phyloP scores from a whole-genome alignment of 2,888 invertebrate genomes.

The Microplitis deprimator region DNA sequence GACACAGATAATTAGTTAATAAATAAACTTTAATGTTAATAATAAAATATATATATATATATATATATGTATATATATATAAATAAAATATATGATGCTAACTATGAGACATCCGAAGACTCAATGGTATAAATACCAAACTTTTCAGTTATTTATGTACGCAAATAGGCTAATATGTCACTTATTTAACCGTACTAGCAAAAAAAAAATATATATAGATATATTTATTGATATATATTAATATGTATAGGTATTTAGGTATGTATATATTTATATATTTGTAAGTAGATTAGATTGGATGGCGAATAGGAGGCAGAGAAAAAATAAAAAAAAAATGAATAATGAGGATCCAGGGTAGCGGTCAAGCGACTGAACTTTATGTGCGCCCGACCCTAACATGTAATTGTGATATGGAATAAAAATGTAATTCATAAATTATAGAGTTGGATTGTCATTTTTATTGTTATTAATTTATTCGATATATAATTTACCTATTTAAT shows the following conservation, averaged over 20 bases:
- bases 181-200: neutral
- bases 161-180: conserved; percentile 18
- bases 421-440: conserved; percentile 2
- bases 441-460: conserved; percentile 15
- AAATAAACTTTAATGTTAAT: neutral
- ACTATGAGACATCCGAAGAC: neutral
- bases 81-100: neutral
- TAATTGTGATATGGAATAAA: conserved; percentile 48
- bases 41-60: no score
- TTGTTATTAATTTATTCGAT: neutral
- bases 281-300: no score
- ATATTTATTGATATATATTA: neutral
- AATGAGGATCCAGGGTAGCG: conserved; percentile 64
- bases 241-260: no score
- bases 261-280: no score
- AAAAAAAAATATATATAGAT: neutral
- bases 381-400: conserved; percentile 59
- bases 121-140: neutral
- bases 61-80: neutral
- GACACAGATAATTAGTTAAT: neutral
- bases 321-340: conserved; percentile 51
- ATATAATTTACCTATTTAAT: no score
- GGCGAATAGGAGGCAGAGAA: neutral
- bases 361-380: conserved; percentile 63
- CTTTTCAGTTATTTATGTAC: neutral